Base-by-base conservation (phyloP, 2,888 invertebrate species). In the Drosophila longiperda region DNA sequence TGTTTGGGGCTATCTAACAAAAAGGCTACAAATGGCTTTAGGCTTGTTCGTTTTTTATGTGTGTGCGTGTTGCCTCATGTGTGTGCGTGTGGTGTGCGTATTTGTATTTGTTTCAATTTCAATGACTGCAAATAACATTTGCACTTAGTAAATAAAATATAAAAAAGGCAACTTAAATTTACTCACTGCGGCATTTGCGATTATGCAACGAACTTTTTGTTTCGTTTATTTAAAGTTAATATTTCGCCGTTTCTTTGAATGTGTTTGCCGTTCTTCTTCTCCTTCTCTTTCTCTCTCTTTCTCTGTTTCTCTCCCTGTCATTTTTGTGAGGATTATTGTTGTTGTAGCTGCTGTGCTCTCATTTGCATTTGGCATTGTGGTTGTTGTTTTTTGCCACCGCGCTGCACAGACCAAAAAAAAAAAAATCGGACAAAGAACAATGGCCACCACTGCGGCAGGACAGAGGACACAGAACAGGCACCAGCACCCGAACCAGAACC, bases 101-200 rank as follows among this genome's bases (percentile, higher is more conserved):
- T 36, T 49, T 71, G 54, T 89, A 73, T 89, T 90, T 86, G 85
- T 87, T 89, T 86, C 82, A 87, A 82, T 90, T 90, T 89, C 90
- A 90, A 89, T 85, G 85, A 83, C 85, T 90, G 84, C 87, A 89
- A 85, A 90, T 78, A 90, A 89, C 89, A 89, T 86, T 86, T 85
- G 85, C 90, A 90, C 88, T 89, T 90, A 89, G 86, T 90, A 89
- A 86, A 86, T 86, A 90, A 90, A 86, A 90, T 84, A 86, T 82
- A 89, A 85, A 73, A 82, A 87, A 77, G 77, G 72, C 87, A 73
- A 60, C 66, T 82, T 73, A 72, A 87, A 79, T 75, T 82, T 75
- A 66, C 67, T 74, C 42, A 59, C 23, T 42, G 20, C 78, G 52
- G 26, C 62, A 34, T 32, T 49, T 55, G 58, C 40, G 63, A 67